Conservation (phyloP, 2,797 vertebrate species). For the Mormyrus hasselquistii region DNA sequence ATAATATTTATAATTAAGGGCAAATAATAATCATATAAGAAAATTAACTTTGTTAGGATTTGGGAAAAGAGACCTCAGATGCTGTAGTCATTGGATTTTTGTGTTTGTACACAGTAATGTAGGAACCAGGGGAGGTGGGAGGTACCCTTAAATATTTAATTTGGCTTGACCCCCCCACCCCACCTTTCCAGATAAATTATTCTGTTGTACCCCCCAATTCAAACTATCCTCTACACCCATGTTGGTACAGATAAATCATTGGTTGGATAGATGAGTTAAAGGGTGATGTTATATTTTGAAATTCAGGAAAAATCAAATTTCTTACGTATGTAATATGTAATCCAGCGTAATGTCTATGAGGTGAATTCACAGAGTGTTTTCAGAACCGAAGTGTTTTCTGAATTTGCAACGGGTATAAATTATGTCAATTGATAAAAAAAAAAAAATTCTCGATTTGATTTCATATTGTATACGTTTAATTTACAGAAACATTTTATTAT, state of each 20-base stretch:
- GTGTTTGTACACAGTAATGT: neutral
- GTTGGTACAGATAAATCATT: neutral
- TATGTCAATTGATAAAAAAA: neutral
- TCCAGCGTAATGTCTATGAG: neutral
- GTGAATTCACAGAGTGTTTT: neutral
- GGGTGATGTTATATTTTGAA: neutral
- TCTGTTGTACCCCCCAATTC: neutral
- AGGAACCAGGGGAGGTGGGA: neutral
- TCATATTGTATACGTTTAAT: neutral
- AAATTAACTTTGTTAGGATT: neutral
- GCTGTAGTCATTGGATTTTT: neutral
- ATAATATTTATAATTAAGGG: neutral
- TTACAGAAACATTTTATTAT: neutral
- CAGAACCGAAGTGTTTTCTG: neutral
- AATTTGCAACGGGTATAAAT: neutral
- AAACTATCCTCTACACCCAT: neutral
- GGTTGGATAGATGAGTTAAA: neutral
- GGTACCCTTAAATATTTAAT: neutral
- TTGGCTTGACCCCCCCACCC: neutral
- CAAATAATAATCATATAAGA: neutral
- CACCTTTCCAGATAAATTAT: neutral
- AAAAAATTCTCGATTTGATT: neutral
- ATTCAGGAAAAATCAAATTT: neutral
- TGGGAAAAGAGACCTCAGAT: neutral
- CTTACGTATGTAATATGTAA: neutral